phyloP scores from a whole-genome alignment of 2,888 invertebrate genomes.

The Pachycephus smyrnensis region DNA sequence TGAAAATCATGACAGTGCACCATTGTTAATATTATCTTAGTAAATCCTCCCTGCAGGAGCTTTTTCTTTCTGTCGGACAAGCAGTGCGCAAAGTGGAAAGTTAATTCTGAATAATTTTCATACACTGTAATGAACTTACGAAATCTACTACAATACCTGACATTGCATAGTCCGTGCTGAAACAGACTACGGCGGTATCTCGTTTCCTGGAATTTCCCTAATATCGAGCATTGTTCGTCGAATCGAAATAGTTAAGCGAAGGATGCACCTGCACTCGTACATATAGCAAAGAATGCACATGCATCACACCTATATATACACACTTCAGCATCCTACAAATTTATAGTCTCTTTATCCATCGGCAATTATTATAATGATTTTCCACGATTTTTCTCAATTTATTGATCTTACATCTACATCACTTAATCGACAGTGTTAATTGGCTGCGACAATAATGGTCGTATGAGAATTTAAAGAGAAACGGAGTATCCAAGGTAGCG shows the following conservation, averaged over 20 bases:
- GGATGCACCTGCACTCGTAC: not conserved
- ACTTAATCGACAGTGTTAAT: not conserved
- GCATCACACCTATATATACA: not conserved
- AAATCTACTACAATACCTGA: not conserved
- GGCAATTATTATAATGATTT: not conserved
- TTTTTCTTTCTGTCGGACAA: not conserved
- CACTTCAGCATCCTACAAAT: not conserved
- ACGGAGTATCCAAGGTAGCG: not conserved
- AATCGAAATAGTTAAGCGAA: constrained; percentile 50
- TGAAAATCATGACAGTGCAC: not conserved
- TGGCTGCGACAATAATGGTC: too few relatives aligned
- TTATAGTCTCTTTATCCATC: not conserved
- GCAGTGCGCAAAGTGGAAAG: not conserved
- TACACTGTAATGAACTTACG: not conserved
- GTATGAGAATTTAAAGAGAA: not conserved
- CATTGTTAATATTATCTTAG: not conserved
- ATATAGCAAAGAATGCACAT: not conserved
- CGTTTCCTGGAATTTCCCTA: constrained; percentile 39
- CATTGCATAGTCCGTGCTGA: not conserved
- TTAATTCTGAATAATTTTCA: not conserved
- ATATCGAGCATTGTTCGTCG: constrained; percentile 51
- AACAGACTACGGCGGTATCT: not conserved
- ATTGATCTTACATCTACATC: not conserved
- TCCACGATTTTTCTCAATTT: not conserved
- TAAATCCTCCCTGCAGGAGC: not conserved